Evolutionary conservation across 1,140 invertebrate species (phyloP).

Genomic region (Drosophila lacertosa): DNA sequence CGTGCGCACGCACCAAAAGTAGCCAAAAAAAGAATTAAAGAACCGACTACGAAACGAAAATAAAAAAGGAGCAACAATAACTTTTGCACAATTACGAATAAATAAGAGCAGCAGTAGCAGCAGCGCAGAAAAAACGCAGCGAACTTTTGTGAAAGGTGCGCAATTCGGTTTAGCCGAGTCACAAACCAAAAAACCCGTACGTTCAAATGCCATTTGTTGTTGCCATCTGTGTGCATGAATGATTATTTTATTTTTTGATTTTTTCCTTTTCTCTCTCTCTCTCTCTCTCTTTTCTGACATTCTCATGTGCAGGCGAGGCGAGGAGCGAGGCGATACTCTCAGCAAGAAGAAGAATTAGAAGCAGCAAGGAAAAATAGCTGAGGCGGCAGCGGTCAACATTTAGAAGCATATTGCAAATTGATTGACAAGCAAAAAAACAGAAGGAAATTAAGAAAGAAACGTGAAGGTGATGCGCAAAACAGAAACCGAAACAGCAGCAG

Average conservation of each 20-base stretch:
- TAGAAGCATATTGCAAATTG: conserved; percentile 55
- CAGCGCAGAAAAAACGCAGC: conserved; percentile 11
- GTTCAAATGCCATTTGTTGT: conserved; percentile 43
- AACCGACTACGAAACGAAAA: conserved; percentile 14
- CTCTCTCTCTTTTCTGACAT: too few species aligned
- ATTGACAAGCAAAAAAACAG: conserved; percentile 36
- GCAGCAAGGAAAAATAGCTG: conserved; percentile 27
- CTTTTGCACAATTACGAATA: not conserved
- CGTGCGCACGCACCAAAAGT: conserved; percentile 43
- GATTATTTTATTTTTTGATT: not conserved
- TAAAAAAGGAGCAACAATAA: conserved; percentile 16
- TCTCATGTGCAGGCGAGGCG: conserved; percentile 52
- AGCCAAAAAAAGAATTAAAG: conserved; percentile 21
- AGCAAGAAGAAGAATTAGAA: conserved; percentile 27
- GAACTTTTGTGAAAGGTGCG: conserved; percentile 55
- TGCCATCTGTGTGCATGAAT: conserved; percentile 28
- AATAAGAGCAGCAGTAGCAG: not conserved
- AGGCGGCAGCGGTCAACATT: conserved; percentile 30
- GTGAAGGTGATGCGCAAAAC: conserved; percentile 53
- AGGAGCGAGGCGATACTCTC: conserved; percentile 18
- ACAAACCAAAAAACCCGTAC: conserved; percentile 28
- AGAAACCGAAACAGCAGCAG: conserved; percentile 38
- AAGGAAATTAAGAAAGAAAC: conserved; percentile 13
- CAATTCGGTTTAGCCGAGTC: conserved; percentile 45
- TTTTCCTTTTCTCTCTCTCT: not conserved